Evolutionary conservation across 2,113 vertebrate genomes (phyloP), one percentile per base, ranked within the genome.

Genomic region (Tringa solitaria): DNA sequence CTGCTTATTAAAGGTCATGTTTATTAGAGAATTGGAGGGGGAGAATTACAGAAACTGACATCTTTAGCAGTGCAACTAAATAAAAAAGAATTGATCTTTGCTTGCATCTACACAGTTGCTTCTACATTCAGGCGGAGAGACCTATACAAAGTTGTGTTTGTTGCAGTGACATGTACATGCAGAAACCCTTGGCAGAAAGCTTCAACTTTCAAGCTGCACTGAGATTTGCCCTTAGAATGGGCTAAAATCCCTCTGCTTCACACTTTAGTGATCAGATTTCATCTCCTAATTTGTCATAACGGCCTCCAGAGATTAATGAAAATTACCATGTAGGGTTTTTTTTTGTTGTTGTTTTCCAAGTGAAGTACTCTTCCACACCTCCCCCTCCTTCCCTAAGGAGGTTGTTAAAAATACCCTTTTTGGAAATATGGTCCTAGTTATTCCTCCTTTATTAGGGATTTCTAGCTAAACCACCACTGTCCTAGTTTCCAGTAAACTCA

Each of bases 1-100:
- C 73, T 61, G 45, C 80, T 93, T 92, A 93, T 93, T 93, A 97
- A 96, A 97, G 96, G 91, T 96, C 92, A 64, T 6, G 39, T 53
- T 41, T 85, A 89, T 90, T 76, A 91, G 76, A 61, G 63, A 88
- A 77, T 28, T 43, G 41, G 59, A 88, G 51, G 51, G 64, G 14
- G 39, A 74, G 35, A 82, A 65, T 76, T 53, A 82, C 76, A 76
- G 72, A 90, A 84, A 69, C 82, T 57, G 51, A 80, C 46, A 78
- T 69, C 67, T 76, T 90, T 87, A 89, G 67, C 0, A 0, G 65
- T 72, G 63, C 59, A 94, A 59, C 74, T 87, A 76, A 82, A 95
- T 78, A 23, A 10, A 24, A 87, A 54, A 65, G 60, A 69, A 37
- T 51, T 27, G 4, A 64, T 70, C 75, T 90, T 78, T 78, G 8